Evolutionary conservation across 2,888 invertebrate species (phyloP).

Genomic region (Molorchus minor): DNA sequence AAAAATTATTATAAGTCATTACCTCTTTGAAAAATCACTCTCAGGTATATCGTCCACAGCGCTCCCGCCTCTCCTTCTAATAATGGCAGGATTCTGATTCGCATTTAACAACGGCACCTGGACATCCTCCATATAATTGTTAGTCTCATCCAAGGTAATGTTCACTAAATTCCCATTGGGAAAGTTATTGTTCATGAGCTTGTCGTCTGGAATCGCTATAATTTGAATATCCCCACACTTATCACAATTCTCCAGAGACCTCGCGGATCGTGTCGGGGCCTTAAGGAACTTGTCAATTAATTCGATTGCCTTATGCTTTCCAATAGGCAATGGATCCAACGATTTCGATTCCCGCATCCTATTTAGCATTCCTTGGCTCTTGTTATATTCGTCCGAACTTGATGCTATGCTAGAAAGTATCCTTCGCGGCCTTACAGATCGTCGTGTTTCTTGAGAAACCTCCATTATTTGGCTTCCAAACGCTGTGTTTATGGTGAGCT

Average conservation of each 20-base stretch:
- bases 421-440: conserved; percentile 59
- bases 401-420: conserved; percentile 74
- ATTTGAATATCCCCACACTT: conserved; percentile 61
- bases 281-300: conserved; percentile 42
- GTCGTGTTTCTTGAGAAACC: conserved; percentile 41
- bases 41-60: conserved; percentile 57
- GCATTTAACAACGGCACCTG: conserved; percentile 62
- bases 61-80: conserved; percentile 56
- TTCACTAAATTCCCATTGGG: conserved; percentile 66
- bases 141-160: conserved; percentile 44
- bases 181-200: conserved; percentile 66
- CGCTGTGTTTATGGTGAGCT: conserved; percentile 63
- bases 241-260: conserved; percentile 66
- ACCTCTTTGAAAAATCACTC: conserved; percentile 54
- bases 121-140: conserved; percentile 55
- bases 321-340: conserved; percentile 70
- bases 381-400: conserved; percentile 67
- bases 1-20: conserved; percentile 8
- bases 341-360: conserved; percentile 71
- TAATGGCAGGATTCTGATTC: conserved; percentile 48
- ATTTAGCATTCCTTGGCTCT: conserved; percentile 55
- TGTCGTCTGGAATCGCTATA: conserved; percentile 62
- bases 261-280: conserved; percentile 51
- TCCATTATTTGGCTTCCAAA: conserved; percentile 59
- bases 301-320: conserved; percentile 42